These are phyloP conservation scores for Scarus forsteni DNA, from an alignment of 2,797 vertebrate species.

Conservation along the genomic window DNA sequence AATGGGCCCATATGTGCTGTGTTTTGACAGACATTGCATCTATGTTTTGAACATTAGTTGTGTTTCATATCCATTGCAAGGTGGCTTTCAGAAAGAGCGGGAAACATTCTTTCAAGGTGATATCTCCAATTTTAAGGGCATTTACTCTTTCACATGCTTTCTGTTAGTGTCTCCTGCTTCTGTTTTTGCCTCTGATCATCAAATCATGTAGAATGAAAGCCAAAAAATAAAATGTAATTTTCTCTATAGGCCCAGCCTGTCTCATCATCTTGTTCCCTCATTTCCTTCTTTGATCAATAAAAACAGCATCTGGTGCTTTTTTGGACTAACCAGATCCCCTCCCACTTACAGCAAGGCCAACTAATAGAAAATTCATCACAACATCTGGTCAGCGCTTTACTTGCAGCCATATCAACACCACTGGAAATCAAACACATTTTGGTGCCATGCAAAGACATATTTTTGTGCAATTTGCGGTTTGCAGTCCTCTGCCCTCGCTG, in stretches of 20 bases:
- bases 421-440: slow-evolving; percentile 35
- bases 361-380: slow-evolving; percentile 57
- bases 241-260: slow-evolving; percentile 7
- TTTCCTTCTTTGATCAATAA: slow-evolving; percentile 55
- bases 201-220: slow-evolving; percentile 24
- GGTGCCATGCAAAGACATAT: slow-evolving; percentile 19
- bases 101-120: neutral
- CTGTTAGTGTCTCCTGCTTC: slow-evolving; percentile 17
- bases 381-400: slow-evolving; percentile 52
- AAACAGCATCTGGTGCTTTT: slow-evolving; percentile 54
- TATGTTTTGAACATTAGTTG: neutral
- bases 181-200: slow-evolving; percentile 26
- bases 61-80: neutral
- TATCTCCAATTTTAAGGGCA: neutral
- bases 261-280: slow-evolving; percentile 32
- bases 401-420: slow-evolving; percentile 30
- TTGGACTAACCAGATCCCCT: slow-evolving; percentile 44
- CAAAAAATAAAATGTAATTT: slow-evolving; percentile 24
- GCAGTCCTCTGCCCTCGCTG: slow-evolving; percentile 28
- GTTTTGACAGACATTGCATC: neutral
- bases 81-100: neutral
- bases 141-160: neutral
- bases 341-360: slow-evolving; percentile 38
- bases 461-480: slow-evolving; percentile 33
- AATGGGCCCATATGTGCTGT: neutral